Base-by-base conservation (phyloP, 2,797 vertebrate genomes). In the Ctenosaura bakeri region DNA sequence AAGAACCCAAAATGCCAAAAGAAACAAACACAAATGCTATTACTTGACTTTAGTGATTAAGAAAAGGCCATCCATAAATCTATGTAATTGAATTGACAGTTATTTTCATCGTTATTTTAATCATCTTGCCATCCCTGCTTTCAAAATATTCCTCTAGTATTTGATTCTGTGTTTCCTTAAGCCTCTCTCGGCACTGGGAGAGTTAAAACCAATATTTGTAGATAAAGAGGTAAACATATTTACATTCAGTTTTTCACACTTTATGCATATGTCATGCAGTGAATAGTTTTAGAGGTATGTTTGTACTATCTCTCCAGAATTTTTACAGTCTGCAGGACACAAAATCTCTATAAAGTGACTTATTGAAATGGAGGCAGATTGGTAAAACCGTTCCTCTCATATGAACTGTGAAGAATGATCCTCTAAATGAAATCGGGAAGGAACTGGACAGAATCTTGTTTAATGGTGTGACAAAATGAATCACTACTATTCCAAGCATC, bases 401-500 rank as follows among this genome's bases (percentile, higher is more conserved):
- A 97, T 98, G 97, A 98, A 98, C 97, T 98, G 97, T 98, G 98
- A 98, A 98, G 98, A 97, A 98, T 98, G 98, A 98, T 97, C 97
- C 94, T 98, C 97, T 97, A 97, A 98, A 98, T 98, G 96, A 98
- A 98, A 98, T 98, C 97, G 97, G 97, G 98, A 98, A 97, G 97
- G 97, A 98, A 97, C 97, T 98, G 97, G 98, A 97, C 97, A 97
- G 97, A 98, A 98, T 97, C 98, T 98, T 98, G 97, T 97, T 98
- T 99, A 99, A 99, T 98, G 98, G 98, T 98, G 98, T 98, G 98
- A 98, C 98, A 97, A 98, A 98, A 98, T 98, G 98, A 98, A 98
- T 98, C 98, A 98, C 97, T 96, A 97, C 95, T 97, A 97, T 97
- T 94, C 96, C 97, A 98, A 97, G 98, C 98, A 98, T 99, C 98